Conservation (phyloP, 2,797 vertebrate species). For the Caiman crocodilus region DNA sequence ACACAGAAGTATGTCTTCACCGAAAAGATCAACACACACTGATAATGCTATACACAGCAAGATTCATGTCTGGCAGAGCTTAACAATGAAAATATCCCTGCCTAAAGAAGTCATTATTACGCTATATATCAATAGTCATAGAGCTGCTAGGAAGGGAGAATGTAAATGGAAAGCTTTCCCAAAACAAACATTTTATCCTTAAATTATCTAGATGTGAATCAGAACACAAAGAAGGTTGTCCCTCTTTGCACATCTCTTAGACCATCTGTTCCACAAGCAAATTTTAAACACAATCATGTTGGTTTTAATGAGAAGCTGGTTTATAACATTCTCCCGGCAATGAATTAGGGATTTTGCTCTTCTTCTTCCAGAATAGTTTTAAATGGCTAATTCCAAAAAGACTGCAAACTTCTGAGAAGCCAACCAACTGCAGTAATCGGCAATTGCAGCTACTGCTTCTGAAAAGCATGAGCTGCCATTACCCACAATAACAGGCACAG, state of each 20-base stretch:
- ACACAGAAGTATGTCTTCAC: not conserved
- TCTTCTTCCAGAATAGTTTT: not conserved
- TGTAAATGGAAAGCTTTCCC: slow-evolving; percentile 41
- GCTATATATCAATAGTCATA: slow-evolving; percentile 43
- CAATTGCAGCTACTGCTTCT: not conserved
- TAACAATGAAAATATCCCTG: not conserved
- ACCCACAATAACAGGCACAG: slow-evolving; percentile 16
- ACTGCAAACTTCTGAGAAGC: not conserved
- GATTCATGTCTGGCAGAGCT: not conserved
- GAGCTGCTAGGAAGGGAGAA: slow-evolving; percentile 12
- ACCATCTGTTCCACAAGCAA: slow-evolving; percentile 59
- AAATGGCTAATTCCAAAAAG: not conserved
- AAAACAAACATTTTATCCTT: slow-evolving; percentile 34
- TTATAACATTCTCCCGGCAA: slow-evolving; percentile 19
- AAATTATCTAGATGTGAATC: slow-evolving; percentile 38
- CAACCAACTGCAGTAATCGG: not conserved
- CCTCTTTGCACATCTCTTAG: slow-evolving; percentile 14
- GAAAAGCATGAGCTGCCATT: slow-evolving; percentile 27
- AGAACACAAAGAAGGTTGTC: slow-evolving; percentile 44
- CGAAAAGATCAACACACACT: not conserved
- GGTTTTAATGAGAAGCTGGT: slow-evolving; percentile 42
- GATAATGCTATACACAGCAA: not conserved
- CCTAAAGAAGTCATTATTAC: not conserved
- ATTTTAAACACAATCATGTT: slow-evolving; percentile 40
- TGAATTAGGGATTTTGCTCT: slow-evolving; percentile 4